These are phyloP conservation scores for Bryconaethiops microstoma DNA, from an alignment of 2,797 vertebrate species.

Conservation along the genomic window DNA sequence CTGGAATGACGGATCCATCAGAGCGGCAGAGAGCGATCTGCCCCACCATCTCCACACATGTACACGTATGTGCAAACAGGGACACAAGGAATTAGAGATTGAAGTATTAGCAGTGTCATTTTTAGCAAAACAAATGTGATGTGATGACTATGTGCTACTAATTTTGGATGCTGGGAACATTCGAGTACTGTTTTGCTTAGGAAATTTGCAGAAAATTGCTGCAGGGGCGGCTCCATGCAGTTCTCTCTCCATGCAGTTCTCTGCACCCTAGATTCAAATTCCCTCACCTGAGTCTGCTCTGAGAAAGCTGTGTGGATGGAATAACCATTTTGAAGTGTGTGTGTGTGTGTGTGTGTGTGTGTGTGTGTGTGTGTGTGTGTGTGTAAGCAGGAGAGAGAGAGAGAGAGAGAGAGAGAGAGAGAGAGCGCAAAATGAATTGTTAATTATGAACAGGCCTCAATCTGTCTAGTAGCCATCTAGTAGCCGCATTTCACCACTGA, in stretches of 20 bases:
- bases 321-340: conserved; percentile 46
- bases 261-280: conserved; percentile 73
- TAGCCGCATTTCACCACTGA: conserved; percentile 21
- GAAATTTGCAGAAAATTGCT: conserved; percentile 10
- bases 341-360: neutral
- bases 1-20: conserved; percentile 48
- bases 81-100: neutral
- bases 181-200: neutral
- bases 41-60: conserved; percentile 13
- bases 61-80: neutral
- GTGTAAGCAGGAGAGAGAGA: neutral
- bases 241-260: conserved; percentile 15
- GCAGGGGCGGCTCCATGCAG: neutral
- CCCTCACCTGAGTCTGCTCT: conserved; percentile 65
- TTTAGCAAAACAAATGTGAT: neutral
- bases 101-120: neutral
- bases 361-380: neutral
- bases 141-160: neutral
- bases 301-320: conserved; percentile 65
- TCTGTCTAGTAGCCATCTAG: conserved; percentile 19
- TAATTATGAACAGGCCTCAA: conserved; percentile 59
- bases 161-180: neutral
- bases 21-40: conserved; percentile 47
- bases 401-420: neutral
- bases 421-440: conserved; percentile 46